Evolutionary conservation across 2,113 vertebrate genomes (phyloP).

Genomic region (Gymnarchus niloticus): DNA sequence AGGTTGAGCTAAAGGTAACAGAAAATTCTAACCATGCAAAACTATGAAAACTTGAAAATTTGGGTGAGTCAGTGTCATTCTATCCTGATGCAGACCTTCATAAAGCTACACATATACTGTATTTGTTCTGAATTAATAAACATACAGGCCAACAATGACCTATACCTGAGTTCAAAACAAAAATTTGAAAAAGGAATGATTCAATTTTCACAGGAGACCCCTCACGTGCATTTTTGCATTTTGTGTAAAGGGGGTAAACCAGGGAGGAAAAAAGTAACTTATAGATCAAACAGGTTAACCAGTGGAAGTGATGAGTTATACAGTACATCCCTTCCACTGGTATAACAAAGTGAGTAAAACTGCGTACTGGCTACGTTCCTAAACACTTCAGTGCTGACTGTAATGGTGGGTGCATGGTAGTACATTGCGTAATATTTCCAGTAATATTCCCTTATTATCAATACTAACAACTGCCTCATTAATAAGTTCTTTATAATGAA

Average conservation of each 20-base stretch:
- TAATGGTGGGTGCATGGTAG: background rate
- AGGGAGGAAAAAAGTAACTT: too few species aligned
- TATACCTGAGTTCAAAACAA: slow-evolving; percentile 2
- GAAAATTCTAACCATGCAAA: background rate
- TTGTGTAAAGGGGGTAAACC: too few species aligned
- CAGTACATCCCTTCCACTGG: background rate
- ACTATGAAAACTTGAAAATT: background rate
- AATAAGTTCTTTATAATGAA: background rate
- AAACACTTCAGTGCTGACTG: background rate
- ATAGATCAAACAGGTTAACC: too few species aligned
- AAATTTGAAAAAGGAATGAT: background rate
- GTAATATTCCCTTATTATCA: background rate
- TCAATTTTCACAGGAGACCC: background rate
- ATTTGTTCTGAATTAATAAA: slow-evolving; percentile 23
- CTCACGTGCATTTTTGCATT: background rate
- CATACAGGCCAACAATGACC: background rate
- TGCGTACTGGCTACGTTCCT: background rate
- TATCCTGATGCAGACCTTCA: slow-evolving; percentile 7
- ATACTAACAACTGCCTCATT: background rate
- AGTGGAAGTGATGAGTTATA: background rate
- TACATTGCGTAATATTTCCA: slow-evolving; percentile 12
- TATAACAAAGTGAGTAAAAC: slow-evolving; percentile 28
- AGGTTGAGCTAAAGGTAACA: background rate
- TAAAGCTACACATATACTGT: slow-evolving; percentile 14
- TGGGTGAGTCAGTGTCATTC: background rate